A percentile compares a stretch with the other conserved stretches of the same genome.
phyloP scores from a whole-genome alignment of 2,113 vertebrate genomes.

The Melanerpes aurifrons region DNA sequence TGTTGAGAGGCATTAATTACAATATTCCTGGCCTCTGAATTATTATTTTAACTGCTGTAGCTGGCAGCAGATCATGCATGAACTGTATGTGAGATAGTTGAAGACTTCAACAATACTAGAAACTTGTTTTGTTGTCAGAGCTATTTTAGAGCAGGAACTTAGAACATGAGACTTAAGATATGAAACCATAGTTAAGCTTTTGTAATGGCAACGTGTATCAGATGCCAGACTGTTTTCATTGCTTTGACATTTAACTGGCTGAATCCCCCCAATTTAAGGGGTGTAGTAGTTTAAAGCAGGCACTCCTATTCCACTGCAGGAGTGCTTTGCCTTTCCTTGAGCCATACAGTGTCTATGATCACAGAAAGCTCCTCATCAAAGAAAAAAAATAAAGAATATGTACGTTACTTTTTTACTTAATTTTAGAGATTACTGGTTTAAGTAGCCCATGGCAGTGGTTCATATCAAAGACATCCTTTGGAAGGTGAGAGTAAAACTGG shows the following conservation, averaged over 20 bases:
- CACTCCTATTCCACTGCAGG: neutral
- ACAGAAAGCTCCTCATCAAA: neutral
- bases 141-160: neutral
- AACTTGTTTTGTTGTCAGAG: neutral
- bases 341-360: neutral
- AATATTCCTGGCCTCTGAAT: neutral
- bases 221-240: constrained; percentile 62
- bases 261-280: constrained; percentile 11
- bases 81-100: neutral
- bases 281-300: constrained; percentile 3
- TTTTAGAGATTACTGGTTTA: neutral
- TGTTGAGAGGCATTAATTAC: neutral
- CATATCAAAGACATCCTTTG: neutral
- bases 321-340: neutral
- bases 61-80: neutral
- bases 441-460: neutral
- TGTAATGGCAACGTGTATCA: constrained; percentile 55
- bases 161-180: neutral
- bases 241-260: constrained; percentile 77
- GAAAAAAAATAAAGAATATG: neutral
- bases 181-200: neutral
- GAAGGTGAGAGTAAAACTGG: neutral
- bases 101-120: neutral
- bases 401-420: neutral
- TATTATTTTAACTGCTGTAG: neutral